Conservation (phyloP, 2,888 invertebrate genomes). For the Tachina fera region DNA sequence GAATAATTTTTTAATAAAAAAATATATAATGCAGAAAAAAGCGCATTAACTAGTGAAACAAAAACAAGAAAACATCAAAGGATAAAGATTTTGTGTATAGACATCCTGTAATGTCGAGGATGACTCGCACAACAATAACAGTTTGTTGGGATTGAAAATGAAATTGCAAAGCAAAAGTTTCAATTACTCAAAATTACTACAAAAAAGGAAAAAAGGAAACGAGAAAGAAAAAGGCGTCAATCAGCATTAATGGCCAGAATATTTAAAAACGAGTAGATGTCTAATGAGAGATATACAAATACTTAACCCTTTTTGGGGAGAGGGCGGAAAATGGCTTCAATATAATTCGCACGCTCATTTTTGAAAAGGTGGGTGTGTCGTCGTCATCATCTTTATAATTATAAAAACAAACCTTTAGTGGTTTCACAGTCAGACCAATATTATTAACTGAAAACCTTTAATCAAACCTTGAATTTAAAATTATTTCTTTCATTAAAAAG, state of each 20-base stretch:
- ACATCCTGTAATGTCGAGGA: conserved; percentile 59
- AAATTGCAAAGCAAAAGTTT: conserved; percentile 67
- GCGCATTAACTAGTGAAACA: conserved; percentile 64
- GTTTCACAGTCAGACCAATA: conserved; percentile 69
- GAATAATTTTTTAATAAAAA: conserved; percentile 10
- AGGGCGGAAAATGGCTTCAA: conserved; percentile 24
- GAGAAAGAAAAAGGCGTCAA: conserved; percentile 67
- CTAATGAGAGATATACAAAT: conserved; percentile 56
- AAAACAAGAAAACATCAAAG: conserved; percentile 66
- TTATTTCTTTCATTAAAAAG: conserved; percentile 27
- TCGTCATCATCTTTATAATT: conserved; percentile 36
- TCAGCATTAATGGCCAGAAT: conserved; percentile 70
- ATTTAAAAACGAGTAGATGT: conserved; percentile 49
- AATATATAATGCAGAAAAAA: conserved; percentile 55
- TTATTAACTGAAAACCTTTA: conserved; percentile 56
- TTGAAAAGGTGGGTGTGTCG: conserved; percentile 61
- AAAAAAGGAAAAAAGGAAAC: conserved; percentile 4
- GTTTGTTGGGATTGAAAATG: conserved; percentile 42
- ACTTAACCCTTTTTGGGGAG: conserved; percentile 67
- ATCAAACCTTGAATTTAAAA: conserved; percentile 53
- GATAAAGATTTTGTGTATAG: conserved; percentile 63
- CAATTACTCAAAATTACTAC: conserved; percentile 70
- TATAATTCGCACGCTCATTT: conserved; percentile 59
- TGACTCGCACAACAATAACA: conserved; percentile 54
- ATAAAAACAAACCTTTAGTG: conserved; percentile 67